Base-by-base conservation (phyloP, 2,797 vertebrate species). In the Halcyon chelicuti region DNA sequence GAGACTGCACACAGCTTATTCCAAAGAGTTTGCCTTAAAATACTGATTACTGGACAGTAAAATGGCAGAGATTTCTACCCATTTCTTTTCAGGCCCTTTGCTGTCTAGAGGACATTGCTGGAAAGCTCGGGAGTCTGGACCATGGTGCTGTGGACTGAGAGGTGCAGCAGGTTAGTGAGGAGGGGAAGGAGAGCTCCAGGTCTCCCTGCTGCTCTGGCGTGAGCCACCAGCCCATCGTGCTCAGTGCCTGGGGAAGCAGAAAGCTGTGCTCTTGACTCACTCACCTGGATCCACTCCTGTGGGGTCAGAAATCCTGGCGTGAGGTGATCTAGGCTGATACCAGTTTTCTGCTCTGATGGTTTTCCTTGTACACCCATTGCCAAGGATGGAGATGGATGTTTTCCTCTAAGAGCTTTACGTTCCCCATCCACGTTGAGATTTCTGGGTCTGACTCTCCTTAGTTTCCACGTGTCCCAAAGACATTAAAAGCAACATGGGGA, bases 391-490 rank as follows among this genome's bases (percentile, higher is more conserved):
- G 85, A 78, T 8, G 22, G 63, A 83, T 60, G 58, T 15, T 83
- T 77, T 74, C 52, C 61, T 19, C 0, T n/a, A 44, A 40, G 58
- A 68, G 42, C 25, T 67, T 85, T 72, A 12, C 12, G 8, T 67
- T 80, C 44, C 49, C 29, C 17, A 44, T 29, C 46, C 26, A 2
- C 1, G 35, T 2, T 54, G 67, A 61, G 73, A 29, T 84, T 81
- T 39, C 65, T 83, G 62, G 47, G 6, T 68, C 49, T 40, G 33
- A 76, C 58, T 25, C 42, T 94, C 72, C 68, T 54, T 60, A 25
- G 5, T 71, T 91, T 89, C 76, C 88, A 83, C 26, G 51, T 63
- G 76, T 92, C 91, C 91, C 60, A 47, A 71, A 87, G 52, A 86
- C 80, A 82, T 90, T 29, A 47, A 78, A 25, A 93, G 81, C 29